phyloP scores from a whole-genome alignment of 1,140 invertebrate genomes.

The Rhopalosiphum maidis region DNA sequence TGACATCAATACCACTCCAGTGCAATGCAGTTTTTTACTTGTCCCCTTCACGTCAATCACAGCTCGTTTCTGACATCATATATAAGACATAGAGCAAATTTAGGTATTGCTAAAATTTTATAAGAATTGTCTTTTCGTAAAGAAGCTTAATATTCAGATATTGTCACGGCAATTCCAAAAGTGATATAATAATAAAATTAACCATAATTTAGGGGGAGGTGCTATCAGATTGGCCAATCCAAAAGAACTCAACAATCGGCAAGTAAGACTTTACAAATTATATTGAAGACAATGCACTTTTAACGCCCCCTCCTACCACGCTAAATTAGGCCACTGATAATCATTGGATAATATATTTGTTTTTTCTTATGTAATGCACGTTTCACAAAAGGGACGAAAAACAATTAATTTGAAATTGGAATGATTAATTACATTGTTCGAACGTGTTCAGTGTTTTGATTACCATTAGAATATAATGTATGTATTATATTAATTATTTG shows the following conservation, averaged over 20 bases:
- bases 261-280: not conserved
- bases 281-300: not conserved
- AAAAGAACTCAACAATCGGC: not conserved
- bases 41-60: no score
- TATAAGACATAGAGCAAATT: not conserved
- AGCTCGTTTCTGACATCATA: no score
- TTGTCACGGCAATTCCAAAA: no score
- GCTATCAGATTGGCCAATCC: not conserved
- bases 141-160: no score
- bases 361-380: not conserved
- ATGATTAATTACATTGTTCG: not conserved
- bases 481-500: not conserved
- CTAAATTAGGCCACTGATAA: not conserved
- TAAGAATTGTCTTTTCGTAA: not conserved
- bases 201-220: no score
- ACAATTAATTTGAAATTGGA: not conserved
- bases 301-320: fast-evolving
- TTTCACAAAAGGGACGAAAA: not conserved
- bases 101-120: not conserved
- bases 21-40: not conserved
- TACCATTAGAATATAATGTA: not conserved
- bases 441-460: not conserved
- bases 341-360: not conserved
- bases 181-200: no score
- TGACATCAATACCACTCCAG: not conserved